Conservation (phyloP, 2,113 vertebrate species). For the Morone saxatilis region DNA sequence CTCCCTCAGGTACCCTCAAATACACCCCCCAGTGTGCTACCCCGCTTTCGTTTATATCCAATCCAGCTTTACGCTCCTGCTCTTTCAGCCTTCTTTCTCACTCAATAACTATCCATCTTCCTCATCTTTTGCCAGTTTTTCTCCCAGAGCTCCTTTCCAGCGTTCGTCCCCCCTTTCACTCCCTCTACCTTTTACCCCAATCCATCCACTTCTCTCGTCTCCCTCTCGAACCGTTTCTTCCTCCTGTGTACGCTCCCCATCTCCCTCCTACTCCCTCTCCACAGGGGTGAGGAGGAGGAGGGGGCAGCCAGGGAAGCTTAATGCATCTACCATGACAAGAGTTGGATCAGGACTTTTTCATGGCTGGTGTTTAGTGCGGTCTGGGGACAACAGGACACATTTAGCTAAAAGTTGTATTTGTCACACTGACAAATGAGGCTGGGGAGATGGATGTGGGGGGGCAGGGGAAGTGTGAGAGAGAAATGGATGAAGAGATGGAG, state of each 20-base stretch:
- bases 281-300: conserved; percentile 43
- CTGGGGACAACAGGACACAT: conserved; percentile 72
- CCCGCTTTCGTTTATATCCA: conserved; percentile 30
- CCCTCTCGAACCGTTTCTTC: conserved; percentile 7
- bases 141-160: conserved; percentile 6
- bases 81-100: conserved; percentile 5
- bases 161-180: neutral
- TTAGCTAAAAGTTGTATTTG: conserved; percentile 66
- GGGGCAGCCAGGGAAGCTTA: conserved; percentile 35
- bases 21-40: conserved; percentile 36
- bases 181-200: conserved; percentile 20
- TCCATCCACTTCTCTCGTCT: conserved; percentile 32
- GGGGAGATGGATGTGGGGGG: neutral
- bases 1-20: conserved; percentile 55
- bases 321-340: conserved; percentile 72
- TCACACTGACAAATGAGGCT: conserved; percentile 71
- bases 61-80: conserved; percentile 33
- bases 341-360: conserved; percentile 69
- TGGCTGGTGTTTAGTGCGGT: conserved; percentile 73
- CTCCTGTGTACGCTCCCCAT: conserved; percentile 23
- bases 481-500: conserved; percentile 13
- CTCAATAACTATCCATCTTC: conserved; percentile 26
- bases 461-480: neutral
- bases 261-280: conserved; percentile 31
- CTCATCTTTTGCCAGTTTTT: conserved; percentile 19